Percentiles rank a stretch among this genome's conserved stretches.
These are phyloP conservation scores for Enteromius mattozi DNA, from an alignment of 2,797 vertebrate genomes.

Conservation along the genomic window DNA sequence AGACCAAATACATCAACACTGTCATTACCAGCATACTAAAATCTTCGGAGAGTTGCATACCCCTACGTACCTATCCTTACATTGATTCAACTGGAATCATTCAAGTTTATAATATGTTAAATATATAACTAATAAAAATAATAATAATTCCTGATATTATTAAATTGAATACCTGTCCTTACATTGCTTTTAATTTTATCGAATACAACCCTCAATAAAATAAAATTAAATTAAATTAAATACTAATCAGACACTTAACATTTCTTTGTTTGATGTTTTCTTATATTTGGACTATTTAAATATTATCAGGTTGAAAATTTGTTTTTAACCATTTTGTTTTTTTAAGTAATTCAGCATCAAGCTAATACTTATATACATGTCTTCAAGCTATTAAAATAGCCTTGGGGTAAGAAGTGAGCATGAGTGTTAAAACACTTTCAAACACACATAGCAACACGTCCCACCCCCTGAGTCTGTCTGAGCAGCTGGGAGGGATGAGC, in stretches of 20 bases:
- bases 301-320: background rate
- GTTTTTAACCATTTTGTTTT: background rate
- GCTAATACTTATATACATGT: background rate
- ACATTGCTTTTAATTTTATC: background rate
- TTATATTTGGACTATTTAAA: background rate
- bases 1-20: too few species aligned
- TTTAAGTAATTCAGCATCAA: background rate
- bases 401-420: background rate
- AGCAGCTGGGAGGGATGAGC: slow-evolving; percentile 38
- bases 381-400: slow-evolving; percentile 6
- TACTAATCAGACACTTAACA: background rate
- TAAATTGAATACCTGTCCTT: background rate
- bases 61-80: too few species aligned
- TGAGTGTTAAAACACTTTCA: slow-evolving; percentile 47
- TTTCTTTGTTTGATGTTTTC: background rate
- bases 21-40: too few species aligned
- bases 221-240: background rate
- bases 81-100: too few species aligned
- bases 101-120: too few species aligned
- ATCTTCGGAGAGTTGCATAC: too few species aligned
- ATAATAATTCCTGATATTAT: background rate
- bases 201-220: background rate
- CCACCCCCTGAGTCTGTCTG: slow-evolving; percentile 36
- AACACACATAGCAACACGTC: slow-evolving; percentile 59
- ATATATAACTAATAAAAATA: background rate